Conservation (phyloP, 2,113 vertebrate genomes). For the Pyrgilauda ruficollis region DNA sequence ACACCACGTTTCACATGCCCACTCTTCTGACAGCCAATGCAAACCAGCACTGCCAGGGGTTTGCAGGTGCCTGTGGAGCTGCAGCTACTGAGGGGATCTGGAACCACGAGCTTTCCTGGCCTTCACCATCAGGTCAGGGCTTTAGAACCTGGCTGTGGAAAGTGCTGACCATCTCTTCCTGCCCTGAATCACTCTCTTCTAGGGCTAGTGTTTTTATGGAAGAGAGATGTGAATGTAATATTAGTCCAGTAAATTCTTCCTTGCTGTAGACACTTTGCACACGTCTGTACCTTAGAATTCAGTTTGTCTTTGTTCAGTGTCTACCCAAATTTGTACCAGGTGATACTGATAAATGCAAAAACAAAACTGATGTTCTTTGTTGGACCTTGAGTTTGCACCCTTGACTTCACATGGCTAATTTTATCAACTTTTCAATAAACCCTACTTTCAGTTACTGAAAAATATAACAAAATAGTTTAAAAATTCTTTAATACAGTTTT, state of each 20-base stretch:
- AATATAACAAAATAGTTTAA: not conserved
- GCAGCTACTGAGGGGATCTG: fast-evolving
- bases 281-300: not conserved
- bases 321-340: not conserved
- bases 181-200: not conserved
- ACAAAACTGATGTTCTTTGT: not conserved
- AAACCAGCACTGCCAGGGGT: not conserved
- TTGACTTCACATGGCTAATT: not conserved
- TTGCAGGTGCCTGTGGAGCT: not conserved
- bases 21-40: not conserved
- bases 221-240: not conserved
- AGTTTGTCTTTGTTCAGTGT: not conserved
- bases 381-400: not conserved
- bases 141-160: not conserved
- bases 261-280: not conserved
- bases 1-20: not conserved
- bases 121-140: not conserved
- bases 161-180: not conserved
- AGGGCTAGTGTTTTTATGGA: not conserved
- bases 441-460: not conserved
- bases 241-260: not conserved
- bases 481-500: not conserved
- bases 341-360: not conserved
- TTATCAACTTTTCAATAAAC: not conserved
- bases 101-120: fast-evolving